A percentile compares a stretch with the other conserved stretches of the same genome.
These are phyloP conservation scores for Zootermopsis nevadensis DNA, from an alignment of 2,888 invertebrate species.

Conservation along the genomic window DNA sequence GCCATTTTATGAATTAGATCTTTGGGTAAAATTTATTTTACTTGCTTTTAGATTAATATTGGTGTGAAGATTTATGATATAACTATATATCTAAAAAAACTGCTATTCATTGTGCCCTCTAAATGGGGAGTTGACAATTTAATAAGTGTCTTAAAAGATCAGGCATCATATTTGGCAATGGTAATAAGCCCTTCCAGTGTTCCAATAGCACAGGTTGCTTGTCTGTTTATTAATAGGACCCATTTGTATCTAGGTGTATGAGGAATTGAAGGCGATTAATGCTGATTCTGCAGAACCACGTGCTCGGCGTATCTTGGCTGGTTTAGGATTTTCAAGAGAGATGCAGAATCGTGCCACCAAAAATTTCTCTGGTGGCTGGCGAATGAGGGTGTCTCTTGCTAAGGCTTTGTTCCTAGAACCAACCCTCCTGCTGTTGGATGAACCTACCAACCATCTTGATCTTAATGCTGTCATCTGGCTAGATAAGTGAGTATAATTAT, in stretches of 20 bases:
- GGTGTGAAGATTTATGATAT: too few species aligned
- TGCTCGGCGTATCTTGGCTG: conserved; percentile 95
- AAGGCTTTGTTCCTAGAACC: conserved; percentile 76
- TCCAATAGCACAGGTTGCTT: too few species aligned
- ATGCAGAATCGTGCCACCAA: conserved; percentile 82
- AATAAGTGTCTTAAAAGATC: too few species aligned
- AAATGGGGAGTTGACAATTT: too few species aligned
- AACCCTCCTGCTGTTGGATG: conserved; percentile 73
- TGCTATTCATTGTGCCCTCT: too few species aligned
- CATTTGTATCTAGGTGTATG: conserved; percentile 75
- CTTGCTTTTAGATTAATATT: too few species aligned
- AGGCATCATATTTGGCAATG: too few species aligned
- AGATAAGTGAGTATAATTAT: conserved; percentile 81
- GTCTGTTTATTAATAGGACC: too few species aligned
- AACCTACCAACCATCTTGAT: conserved; percentile 86
- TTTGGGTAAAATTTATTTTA: too few species aligned
- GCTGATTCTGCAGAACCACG: conserved; percentile 98
- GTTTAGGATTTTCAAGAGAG: conserved; percentile 87
- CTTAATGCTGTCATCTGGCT: conserved; percentile 99
- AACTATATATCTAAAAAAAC: too few species aligned
- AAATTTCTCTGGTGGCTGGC: conserved; percentile 76
- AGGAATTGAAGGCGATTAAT: conserved; percentile 94
- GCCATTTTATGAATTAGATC: too few species aligned
- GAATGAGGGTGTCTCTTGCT: conserved; percentile 76
- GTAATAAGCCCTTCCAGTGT: too few species aligned